Conservation (phyloP, 2,797 vertebrate genomes). For the Otolemur crassicaudatus region DNA sequence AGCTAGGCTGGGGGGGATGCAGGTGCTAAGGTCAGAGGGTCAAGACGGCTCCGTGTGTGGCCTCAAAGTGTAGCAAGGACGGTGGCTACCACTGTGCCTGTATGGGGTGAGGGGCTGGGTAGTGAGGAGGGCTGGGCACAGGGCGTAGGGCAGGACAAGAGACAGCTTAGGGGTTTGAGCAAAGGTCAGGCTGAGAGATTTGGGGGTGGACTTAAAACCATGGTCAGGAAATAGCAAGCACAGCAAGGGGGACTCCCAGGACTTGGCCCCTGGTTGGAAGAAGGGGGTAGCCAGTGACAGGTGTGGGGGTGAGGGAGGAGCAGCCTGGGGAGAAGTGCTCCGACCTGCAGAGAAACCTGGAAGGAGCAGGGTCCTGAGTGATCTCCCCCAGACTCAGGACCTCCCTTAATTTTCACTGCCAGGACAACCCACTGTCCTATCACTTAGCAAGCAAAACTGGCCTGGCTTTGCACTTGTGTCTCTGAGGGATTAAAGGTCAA, state of each 20-base stretch:
- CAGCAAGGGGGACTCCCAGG: fast-evolving
- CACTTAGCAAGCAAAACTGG: background rate
- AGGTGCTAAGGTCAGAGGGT: background rate
- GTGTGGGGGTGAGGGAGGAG: fast-evolving
- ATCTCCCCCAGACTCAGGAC: background rate
- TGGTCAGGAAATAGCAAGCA: no score
- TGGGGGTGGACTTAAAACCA: background rate
- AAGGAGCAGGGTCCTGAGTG: background rate
- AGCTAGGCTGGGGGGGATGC: background rate
- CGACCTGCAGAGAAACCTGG: background rate
- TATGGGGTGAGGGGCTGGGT: background rate
- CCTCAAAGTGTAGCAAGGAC: background rate
- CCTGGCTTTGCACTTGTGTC: background rate
- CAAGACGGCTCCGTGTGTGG: fast-evolving
- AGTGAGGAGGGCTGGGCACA: background rate
- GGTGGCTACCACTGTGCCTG: background rate
- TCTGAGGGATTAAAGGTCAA: slow-evolving; percentile 58
- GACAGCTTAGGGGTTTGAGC: background rate
- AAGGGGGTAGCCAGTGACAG: fast-evolving
- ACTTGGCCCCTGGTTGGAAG: background rate
- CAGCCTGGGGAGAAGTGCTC: no score
- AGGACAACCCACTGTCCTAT: no score
- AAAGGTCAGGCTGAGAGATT: background rate
- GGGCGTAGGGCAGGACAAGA: no score
- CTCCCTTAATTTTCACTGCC: background rate